Evolutionary conservation across 2,888 invertebrate genomes (phyloP).

Genomic region (Ctena decussata): DNA sequence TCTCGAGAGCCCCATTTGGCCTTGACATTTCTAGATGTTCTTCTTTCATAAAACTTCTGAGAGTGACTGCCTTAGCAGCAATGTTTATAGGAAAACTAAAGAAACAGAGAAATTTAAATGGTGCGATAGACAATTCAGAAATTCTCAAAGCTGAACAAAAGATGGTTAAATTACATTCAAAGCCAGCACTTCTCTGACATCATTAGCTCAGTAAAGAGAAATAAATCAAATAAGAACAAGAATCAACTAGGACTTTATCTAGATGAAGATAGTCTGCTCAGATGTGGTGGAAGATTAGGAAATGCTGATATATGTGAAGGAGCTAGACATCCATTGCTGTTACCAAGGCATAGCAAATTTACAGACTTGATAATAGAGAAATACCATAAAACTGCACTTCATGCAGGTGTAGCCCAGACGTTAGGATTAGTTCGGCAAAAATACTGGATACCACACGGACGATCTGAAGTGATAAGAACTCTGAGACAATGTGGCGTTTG

Average conservation of each 20-base stretch:
- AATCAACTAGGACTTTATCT: neutral
- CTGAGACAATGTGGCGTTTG: neutral
- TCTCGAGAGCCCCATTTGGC: too few relatives aligned
- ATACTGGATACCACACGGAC: conserved; percentile 27
- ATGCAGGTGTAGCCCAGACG: conserved; percentile 13
- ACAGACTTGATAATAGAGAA: conserved; percentile 19
- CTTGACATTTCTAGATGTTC: too few relatives aligned
- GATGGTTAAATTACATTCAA: neutral
- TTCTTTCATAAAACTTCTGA: too few relatives aligned
- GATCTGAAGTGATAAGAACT: neutral
- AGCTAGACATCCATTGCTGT: neutral
- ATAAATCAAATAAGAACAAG: neutral
- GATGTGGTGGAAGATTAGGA: neutral
- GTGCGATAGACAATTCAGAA: neutral
- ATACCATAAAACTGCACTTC: neutral
- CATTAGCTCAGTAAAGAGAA: too few relatives aligned
- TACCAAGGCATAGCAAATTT: conserved; percentile 1
- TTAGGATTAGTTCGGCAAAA: neutral
- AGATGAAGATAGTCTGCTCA: neutral
- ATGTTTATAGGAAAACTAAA: neutral
- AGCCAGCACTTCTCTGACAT: neutral
- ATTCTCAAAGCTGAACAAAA: neutral
- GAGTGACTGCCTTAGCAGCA: neutral
- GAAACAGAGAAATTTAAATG: neutral
- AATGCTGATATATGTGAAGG: conserved; percentile 5